These are phyloP conservation scores for Chloroceryle amazona DNA, from an alignment of 2,797 vertebrate genomes.

Conservation along the genomic window DNA sequence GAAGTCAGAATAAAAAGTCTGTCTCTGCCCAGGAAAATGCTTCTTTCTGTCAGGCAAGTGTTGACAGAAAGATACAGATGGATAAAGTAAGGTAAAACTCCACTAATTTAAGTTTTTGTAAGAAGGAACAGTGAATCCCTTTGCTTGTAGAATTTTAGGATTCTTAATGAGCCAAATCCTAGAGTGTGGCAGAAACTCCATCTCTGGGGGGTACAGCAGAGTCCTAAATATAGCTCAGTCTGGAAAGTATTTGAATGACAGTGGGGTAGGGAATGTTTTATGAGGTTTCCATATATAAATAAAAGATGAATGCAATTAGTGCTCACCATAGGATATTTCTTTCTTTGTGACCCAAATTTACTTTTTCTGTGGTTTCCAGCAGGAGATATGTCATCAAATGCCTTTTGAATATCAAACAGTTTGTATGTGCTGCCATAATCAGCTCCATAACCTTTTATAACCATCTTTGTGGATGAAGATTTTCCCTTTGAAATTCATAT, in stretches of 20 bases:
- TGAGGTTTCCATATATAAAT: conserved; percentile 58
- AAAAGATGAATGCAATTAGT: conserved; percentile 70
- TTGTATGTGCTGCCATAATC: conserved; percentile 34
- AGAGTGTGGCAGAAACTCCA: conserved; percentile 13
- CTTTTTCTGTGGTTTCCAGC: conserved; percentile 41
- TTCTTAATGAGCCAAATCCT: conserved; percentile 23
- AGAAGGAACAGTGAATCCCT: neutral
- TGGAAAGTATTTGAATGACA: conserved; percentile 30
- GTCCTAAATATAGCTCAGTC: conserved; percentile 33
- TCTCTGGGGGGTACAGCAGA: neutral
- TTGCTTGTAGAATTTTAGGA: neutral
- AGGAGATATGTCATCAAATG: conserved; percentile 48
- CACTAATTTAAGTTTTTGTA: neutral
- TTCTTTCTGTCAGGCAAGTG: neutral
- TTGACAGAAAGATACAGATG: neutral
- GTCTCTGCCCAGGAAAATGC: neutral
- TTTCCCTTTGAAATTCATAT: conserved; percentile 25
- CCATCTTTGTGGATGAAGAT: neutral
- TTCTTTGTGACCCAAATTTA: conserved; percentile 45
- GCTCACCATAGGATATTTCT: conserved; percentile 54
- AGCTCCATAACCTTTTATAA: conserved; percentile 27
- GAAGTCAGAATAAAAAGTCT: neutral
- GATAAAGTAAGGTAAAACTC: neutral
- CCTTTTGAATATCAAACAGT: conserved; percentile 45
- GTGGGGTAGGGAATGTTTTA: conserved; percentile 22